Base-by-base conservation (phyloP, 2,888 invertebrate genomes). In the Craniophora ligustri region DNA sequence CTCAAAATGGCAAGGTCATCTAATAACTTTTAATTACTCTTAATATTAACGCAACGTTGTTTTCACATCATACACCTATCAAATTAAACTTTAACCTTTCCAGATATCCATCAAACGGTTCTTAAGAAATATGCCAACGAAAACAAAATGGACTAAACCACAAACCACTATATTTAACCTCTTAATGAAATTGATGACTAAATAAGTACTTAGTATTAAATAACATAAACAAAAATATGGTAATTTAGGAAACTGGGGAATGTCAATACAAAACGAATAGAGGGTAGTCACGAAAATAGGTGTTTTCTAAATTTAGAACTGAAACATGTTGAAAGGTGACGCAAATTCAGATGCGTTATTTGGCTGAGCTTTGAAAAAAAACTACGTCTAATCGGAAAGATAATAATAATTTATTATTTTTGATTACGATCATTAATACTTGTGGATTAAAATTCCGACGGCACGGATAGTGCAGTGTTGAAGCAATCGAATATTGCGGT, bases 1-100 rank as follows among this genome's bases (percentile, higher is more conserved):
- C 10, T 26, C n/a, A 1, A 54, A 57, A 49, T 58, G 21, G 19
- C 54, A 58, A 58, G 46, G 47, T 49, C 64, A 63, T 47, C 15
- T 49, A 40, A 49, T 26, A 44, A 36, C 45, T 49, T 53, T 46
- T 42, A 41, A 38, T 30, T 5, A 45, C 15, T 41, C 23, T 39
- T 19, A 14, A 10, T 1, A 15, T 1, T 16, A 13, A 45, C 13
- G 13, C 26, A 34, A 31, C 46, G 18, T 13, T 30, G 6, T n/a
- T 4, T 41, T 5, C 38, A 19, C 28, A 18, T 13, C 18, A 16
- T 3, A 1, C 13, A 36, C 1, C n/a, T 26, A 23, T 15, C 10
- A 40, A 7, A 28, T 14, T 14, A 38, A 5, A 26, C 15, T 3
- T 42, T 32, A 45, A 53, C 18, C 36, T 41, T 55, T 47, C 38